These are phyloP conservation scores for Calliopsis andreniformis DNA, from an alignment of 1,140 invertebrate species.

Conservation along the genomic window DNA sequence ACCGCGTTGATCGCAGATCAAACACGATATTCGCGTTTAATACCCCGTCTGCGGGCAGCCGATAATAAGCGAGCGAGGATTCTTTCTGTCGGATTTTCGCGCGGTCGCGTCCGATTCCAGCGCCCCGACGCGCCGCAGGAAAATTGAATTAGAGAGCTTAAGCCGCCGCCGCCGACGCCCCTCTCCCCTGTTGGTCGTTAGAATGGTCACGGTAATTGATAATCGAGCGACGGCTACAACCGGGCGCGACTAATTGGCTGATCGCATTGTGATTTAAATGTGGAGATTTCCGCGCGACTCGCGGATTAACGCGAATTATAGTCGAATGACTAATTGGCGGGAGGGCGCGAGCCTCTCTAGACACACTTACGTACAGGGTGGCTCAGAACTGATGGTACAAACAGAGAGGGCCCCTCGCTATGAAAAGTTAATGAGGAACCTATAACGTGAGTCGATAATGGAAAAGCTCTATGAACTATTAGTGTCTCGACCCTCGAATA, in stretches of 20 bases:
- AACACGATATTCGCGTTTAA: constrained; percentile 13
- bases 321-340: constrained; percentile 74
- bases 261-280: constrained; percentile 76
- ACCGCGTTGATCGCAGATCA: constrained; percentile 11
- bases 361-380: no score
- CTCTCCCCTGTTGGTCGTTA: constrained; percentile 60
- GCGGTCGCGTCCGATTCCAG: not conserved
- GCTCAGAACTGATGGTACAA: no score
- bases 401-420: no score
- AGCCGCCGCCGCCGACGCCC: not conserved
- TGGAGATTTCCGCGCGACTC: constrained; percentile 65
- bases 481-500: no score
- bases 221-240: constrained; percentile 68
- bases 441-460: no score
- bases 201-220: constrained; percentile 75
- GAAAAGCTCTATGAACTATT: no score
- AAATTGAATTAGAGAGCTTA: constrained; percentile 50
- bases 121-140: constrained; percentile 2
- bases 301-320: constrained; percentile 72
- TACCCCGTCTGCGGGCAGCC: not conserved
- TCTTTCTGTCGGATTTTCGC: constrained; percentile 16
- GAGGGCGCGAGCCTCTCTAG: constrained; percentile 26
- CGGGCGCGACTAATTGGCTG: constrained; percentile 72
- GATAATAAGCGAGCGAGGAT: constrained; percentile 13
- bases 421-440: no score